phyloP scores from a whole-genome alignment of 2,888 invertebrate genomes.

The Drosophila parthenogenetica region DNA sequence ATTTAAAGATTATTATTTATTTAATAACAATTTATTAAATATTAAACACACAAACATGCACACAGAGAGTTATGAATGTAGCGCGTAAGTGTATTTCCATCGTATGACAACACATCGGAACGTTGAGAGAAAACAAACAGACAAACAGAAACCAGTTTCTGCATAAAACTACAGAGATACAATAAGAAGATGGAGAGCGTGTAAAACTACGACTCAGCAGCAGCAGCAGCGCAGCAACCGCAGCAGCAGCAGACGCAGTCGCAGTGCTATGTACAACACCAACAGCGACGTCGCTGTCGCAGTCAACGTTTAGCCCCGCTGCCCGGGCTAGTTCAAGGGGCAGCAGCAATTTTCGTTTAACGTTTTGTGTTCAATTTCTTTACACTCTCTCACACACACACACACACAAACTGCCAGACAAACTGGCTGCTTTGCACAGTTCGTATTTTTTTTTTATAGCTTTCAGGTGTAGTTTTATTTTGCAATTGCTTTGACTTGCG shows the following conservation, averaged over 20 bases:
- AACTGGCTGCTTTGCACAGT: slow-evolving; percentile 9
- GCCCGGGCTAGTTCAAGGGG: slow-evolving; percentile 52
- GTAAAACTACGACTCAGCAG: slow-evolving; percentile 74
- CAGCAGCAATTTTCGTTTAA: slow-evolving; percentile 51
- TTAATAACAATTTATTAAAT: no score
- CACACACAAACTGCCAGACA: background rate
- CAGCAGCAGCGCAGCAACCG: slow-evolving; percentile 39
- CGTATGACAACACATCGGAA: slow-evolving; percentile 70
- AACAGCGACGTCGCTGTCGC: slow-evolving; percentile 7
- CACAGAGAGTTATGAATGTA: slow-evolving; percentile 18
- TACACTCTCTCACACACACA: slow-evolving; percentile 1
- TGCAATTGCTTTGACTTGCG: slow-evolving; percentile 42
- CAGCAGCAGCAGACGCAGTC: slow-evolving; percentile 17
- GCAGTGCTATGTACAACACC: slow-evolving; percentile 2
- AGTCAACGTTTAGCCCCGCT: slow-evolving; percentile 31
- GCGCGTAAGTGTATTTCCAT: slow-evolving; percentile 57
- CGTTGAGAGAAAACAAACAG: slow-evolving; percentile 52
- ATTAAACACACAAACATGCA: slow-evolving; percentile 7
- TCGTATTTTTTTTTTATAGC: slow-evolving; percentile 55
- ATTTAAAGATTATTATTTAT: no score
- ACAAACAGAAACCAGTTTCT: slow-evolving; percentile 70
- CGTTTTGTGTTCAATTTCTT: slow-evolving; percentile 45
- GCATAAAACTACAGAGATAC: slow-evolving; percentile 64
- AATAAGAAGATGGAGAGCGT: slow-evolving; percentile 69
- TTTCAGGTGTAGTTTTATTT: slow-evolving; percentile 57